phyloP scores from a whole-genome alignment of 1,140 invertebrate species.

The Nixonia krombeini region DNA sequence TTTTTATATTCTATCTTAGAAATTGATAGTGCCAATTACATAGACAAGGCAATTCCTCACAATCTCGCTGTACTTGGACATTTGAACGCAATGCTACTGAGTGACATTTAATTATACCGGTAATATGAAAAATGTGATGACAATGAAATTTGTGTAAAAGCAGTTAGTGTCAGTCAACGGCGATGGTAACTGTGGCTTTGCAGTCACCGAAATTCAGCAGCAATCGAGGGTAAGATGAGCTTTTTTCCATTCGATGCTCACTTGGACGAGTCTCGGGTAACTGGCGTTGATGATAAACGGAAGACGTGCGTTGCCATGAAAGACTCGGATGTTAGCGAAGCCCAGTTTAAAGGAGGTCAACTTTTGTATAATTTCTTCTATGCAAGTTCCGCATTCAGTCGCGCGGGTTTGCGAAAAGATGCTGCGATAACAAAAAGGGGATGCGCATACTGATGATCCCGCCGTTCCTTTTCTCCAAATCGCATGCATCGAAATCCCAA shows the following conservation, averaged over 20 bases:
- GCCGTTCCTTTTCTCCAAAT: not conserved
- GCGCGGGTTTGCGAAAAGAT: not conserved
- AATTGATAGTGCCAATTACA: too few species aligned
- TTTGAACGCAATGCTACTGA: not conserved
- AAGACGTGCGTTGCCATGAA: not conserved
- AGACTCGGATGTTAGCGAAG: not conserved
- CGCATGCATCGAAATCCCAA: not conserved
- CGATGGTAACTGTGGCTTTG: too few species aligned
- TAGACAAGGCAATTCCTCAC: too few species aligned
- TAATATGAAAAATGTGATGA: too few species aligned
- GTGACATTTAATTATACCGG: too few species aligned
- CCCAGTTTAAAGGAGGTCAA: constrained; percentile 15
- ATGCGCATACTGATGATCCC: not conserved
- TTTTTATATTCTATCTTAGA: too few species aligned
- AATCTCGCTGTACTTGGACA: too few species aligned
- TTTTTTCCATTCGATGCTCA: too few species aligned
- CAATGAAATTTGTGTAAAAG: too few species aligned
- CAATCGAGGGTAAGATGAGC: too few species aligned
- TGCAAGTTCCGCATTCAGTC: constrained; percentile 2
- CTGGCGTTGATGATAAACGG: not conserved
- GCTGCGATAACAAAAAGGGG: constrained; percentile 8
- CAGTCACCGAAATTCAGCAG: too few species aligned
- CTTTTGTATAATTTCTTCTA: constrained; percentile 6
- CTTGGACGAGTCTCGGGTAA: not conserved
- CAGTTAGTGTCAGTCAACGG: not conserved